Conservation (phyloP, 2,797 vertebrate genomes). For the Margarornis squamiger region DNA sequence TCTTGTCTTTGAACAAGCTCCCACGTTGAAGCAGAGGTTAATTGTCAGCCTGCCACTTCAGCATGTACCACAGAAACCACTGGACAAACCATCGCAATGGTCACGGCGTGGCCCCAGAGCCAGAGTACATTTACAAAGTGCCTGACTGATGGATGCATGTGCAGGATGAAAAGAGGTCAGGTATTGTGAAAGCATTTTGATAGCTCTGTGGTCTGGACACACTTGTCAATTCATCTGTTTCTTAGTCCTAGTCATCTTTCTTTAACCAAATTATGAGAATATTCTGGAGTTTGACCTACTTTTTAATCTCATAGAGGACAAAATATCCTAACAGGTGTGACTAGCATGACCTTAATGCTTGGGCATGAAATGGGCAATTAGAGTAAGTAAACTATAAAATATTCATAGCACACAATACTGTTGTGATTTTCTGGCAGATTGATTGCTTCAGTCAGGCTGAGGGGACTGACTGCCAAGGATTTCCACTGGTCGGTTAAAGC, state of each 20-base stretch:
- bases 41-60: background rate
- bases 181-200: background rate
- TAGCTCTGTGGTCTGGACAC: background rate
- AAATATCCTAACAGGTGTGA: constrained; percentile 1
- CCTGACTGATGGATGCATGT: background rate
- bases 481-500: background rate
- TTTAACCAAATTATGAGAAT: background rate
- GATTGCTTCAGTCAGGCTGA: constrained; percentile 23
- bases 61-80: background rate
- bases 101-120: accelerated
- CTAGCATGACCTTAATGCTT: background rate
- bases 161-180: background rate
- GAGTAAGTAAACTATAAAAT: constrained; percentile 55
- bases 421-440: constrained; percentile 42
- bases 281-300: background rate
- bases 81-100: background rate
- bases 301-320: background rate
- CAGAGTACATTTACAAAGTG: background rate
- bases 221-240: background rate
- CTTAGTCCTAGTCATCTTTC: background rate
- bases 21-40: background rate
- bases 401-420: constrained; percentile 31
- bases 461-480: constrained; percentile 25
- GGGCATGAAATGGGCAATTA: constrained; percentile 37
- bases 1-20: background rate